Evolutionary conservation across 1,140 invertebrate genomes (phyloP).

Genomic region (Drosophila eugracilis): DNA sequence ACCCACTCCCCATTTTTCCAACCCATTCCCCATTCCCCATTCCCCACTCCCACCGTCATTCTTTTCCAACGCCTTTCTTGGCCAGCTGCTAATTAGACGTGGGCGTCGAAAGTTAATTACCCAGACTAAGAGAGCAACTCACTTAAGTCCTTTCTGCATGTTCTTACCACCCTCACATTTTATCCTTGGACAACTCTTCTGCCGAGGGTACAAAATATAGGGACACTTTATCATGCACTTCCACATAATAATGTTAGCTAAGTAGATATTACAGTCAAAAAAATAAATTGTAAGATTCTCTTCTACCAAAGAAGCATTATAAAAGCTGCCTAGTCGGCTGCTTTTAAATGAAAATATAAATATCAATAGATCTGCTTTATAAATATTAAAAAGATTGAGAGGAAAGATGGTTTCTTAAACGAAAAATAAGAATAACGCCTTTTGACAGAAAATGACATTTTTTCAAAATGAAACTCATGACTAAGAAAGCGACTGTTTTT

Average conservation of each 20-base stretch:
- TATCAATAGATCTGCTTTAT: too few species aligned
- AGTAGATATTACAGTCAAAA: background rate
- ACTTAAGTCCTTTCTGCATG: conserved; percentile 42
- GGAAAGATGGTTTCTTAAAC: too few species aligned
- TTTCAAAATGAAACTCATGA: too few species aligned
- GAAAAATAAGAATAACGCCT: too few species aligned
- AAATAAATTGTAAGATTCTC: background rate
- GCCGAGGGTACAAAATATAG: conserved; percentile 1
- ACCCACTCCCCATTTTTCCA: too few species aligned
- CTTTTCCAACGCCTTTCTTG: conserved; percentile 25
- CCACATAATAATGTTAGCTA: background rate
- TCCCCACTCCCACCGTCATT: background rate
- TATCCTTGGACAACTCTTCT: conserved; percentile 8
- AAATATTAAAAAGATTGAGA: too few species aligned
- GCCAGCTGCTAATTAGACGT: conserved; percentile 73
- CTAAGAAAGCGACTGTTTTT: too few species aligned
- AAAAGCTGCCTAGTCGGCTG: too few species aligned
- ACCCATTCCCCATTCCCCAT: background rate
- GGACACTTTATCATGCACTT: conserved; percentile 1
- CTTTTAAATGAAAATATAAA: too few species aligned
- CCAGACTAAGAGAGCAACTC: conserved; percentile 58
- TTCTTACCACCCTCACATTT: conserved; percentile 1
- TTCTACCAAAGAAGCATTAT: too few species aligned
- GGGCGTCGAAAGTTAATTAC: conserved; percentile 78
- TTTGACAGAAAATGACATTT: too few species aligned